Evolutionary conservation across 2,888 invertebrate species (phyloP).

Genomic region (Deilephila porcellus): DNA sequence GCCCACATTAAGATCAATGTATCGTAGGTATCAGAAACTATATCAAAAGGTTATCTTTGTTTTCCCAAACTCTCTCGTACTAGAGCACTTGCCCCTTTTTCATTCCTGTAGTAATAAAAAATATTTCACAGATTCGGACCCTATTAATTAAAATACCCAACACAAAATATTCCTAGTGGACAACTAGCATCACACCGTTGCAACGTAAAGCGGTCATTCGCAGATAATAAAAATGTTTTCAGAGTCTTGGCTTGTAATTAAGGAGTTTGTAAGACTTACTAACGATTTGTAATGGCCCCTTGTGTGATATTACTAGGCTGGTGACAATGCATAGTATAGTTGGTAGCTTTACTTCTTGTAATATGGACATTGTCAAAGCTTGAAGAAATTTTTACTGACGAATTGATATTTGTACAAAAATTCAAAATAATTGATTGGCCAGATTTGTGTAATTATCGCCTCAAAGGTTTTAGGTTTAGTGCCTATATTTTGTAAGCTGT

Average conservation of each 20-base stretch:
- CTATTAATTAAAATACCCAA: neutral
- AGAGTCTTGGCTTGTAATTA: conserved; percentile 7
- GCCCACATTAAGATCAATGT: too few relatives aligned
- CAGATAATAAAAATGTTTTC: conserved; percentile 21
- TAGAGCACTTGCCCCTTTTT: too few relatives aligned
- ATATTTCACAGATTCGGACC: too few relatives aligned
- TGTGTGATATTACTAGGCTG: neutral
- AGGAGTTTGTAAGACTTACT: neutral
- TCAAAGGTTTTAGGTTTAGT: too few relatives aligned
- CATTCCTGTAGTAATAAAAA: too few relatives aligned
- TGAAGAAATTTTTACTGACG: neutral
- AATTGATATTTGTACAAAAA: too few relatives aligned
- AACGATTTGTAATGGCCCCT: conserved; percentile 9
- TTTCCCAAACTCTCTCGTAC: too few relatives aligned
- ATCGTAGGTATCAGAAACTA: too few relatives aligned
- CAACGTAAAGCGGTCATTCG: conserved; percentile 23
- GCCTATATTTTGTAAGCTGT: too few relatives aligned
- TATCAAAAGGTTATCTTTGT: too few relatives aligned
- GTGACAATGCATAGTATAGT: neutral
- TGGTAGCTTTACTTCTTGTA: neutral
- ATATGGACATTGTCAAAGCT: neutral
- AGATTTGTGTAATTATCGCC: too few relatives aligned
- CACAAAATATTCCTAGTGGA: neutral
- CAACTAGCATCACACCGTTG: neutral
- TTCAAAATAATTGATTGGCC: too few relatives aligned